Conservation (phyloP, 2,113 vertebrate genomes). For the Ciconia boyciana region DNA sequence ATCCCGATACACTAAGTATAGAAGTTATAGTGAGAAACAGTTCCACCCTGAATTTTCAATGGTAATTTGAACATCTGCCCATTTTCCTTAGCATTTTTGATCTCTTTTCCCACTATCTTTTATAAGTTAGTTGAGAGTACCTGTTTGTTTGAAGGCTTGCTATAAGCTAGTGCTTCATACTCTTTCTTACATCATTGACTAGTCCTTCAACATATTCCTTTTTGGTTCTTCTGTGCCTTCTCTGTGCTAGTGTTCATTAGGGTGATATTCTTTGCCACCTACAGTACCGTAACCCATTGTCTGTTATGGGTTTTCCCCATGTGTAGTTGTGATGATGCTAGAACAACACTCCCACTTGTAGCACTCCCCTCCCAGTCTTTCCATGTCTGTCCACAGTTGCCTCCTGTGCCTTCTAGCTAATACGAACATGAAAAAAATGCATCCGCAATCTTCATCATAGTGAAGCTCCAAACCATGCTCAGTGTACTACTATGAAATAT, state of each 20-base stretch:
- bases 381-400: background rate
- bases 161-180: background rate
- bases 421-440: background rate
- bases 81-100: background rate
- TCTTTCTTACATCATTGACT: background rate
- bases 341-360: background rate
- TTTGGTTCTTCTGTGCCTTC: background rate
- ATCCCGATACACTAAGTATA: background rate
- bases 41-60: background rate
- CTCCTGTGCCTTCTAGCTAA: background rate
- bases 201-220: background rate
- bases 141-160: background rate
- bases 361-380: background rate
- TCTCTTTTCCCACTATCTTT: background rate
- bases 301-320: background rate
- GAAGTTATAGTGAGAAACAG: background rate
- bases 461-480: background rate
- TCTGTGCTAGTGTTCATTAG: background rate
- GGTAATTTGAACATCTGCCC: background rate
- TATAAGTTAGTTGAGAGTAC: background rate
- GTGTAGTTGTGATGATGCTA: background rate
- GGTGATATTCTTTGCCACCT: background rate
- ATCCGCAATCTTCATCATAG: background rate
- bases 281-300: background rate
- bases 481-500: background rate